phyloP scores from a whole-genome alignment of 2,797 vertebrate species.

The Sebastes steindachneri region DNA sequence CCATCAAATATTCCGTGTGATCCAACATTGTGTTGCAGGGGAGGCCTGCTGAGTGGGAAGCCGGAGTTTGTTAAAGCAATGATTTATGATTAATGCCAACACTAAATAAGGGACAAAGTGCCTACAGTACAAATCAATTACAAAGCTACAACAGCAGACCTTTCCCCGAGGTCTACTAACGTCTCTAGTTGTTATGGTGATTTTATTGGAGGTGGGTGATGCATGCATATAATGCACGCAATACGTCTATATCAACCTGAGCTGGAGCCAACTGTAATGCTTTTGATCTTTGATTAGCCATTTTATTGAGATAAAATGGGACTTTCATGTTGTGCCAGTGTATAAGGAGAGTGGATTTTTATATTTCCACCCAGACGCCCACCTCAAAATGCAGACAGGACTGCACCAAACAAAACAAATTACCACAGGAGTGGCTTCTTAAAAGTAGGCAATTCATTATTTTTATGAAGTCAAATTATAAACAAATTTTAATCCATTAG shows the following conservation, averaged over 20 bases:
- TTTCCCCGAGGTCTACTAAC: conserved; percentile 82
- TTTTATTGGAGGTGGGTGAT: conserved; percentile 83
- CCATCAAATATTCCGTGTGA: conserved; percentile 85
- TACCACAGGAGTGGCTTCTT: conserved; percentile 76
- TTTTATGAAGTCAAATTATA: conserved; percentile 86
- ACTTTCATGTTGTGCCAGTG: conserved; percentile 67
- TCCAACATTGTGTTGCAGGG: conserved; percentile 83
- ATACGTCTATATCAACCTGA: conserved; percentile 79
- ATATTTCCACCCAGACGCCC: conserved; percentile 62
- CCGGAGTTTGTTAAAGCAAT: conserved; percentile 87
- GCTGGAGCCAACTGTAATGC: conserved; percentile 73
- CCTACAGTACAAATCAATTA: conserved; percentile 87
- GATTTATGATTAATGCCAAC: conserved; percentile 89
- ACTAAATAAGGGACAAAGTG: conserved; percentile 86
- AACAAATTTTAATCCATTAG: conserved; percentile 86
- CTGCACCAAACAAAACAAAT: conserved; percentile 77
- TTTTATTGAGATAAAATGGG: conserved; percentile 79
- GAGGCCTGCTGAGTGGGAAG: conserved; percentile 84
- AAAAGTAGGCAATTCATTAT: conserved; percentile 82
- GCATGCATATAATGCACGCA: conserved; percentile 72
- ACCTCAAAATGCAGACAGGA: conserved; percentile 57
- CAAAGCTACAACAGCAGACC: conserved; percentile 82
- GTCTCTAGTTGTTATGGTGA: conserved; percentile 82
- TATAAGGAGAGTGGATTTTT: conserved; percentile 51
- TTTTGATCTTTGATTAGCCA: conserved; percentile 80